Conservation (phyloP, 2,888 invertebrate genomes). For the Tethea ocularis region DNA sequence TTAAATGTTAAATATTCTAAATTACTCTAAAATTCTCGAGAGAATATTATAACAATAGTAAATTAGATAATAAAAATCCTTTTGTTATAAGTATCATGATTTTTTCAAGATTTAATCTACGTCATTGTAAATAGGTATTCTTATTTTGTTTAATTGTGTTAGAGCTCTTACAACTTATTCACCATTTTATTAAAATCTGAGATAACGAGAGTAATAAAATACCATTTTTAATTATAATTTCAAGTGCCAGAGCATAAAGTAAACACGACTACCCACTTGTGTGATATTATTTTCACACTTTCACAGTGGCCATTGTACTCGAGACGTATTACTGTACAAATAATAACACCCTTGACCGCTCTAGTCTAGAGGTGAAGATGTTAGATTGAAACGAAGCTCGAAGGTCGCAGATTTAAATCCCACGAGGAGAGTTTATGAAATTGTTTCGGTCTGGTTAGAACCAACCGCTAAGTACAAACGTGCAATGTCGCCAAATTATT, state of each 20-base stretch:
- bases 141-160: too few species aligned
- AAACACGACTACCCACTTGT: neutral
- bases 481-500: neutral
- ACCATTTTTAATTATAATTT: neutral
- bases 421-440: slow-evolving; percentile 24
- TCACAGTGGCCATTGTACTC: neutral
- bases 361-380: slow-evolving; percentile 22
- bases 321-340: slow-evolving; percentile 17
- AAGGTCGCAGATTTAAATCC: slow-evolving; percentile 25
- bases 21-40: too few species aligned
- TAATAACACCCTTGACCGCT: slow-evolving; percentile 15
- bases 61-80: too few species aligned
- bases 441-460: slow-evolving; percentile 12
- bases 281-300: slow-evolving; percentile 2
- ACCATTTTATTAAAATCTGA: too few species aligned
- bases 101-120: too few species aligned
- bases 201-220: neutral
- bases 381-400: slow-evolving; percentile 17
- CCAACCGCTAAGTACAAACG: slow-evolving; percentile 1
- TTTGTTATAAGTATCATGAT: too few species aligned
- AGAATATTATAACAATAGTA: too few species aligned
- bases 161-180: too few species aligned
- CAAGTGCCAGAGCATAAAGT: neutral
- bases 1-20: too few species aligned
- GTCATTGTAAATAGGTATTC: too few species aligned